Base-by-base conservation (phyloP, 1,140 invertebrate genomes). In the Lithobius niger region DNA sequence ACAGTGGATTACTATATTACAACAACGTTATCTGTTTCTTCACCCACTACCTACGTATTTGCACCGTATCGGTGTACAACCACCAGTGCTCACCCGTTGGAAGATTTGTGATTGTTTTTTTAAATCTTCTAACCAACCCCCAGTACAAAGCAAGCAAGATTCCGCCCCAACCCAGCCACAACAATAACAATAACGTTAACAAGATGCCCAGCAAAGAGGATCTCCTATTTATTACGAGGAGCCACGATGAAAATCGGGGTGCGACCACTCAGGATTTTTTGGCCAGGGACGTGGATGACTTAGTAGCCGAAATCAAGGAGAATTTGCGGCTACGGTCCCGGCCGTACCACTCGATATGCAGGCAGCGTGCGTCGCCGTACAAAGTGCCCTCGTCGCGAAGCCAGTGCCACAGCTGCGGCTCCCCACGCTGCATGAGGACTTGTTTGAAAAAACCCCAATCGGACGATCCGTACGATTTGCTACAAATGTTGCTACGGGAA, bases 281-380 rank as follows among this genome's bases (percentile, higher is more conserved):
- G 19, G 66, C 75, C 1, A 66, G 68, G 52, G 77, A 79, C 64
- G 76, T 83, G 49, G 82, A 83, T 60, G 74, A 80, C 21, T 70
- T 83, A 31, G 81, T 83, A 22, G 75, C 79, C 22, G 79, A 81
- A 66, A 82, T 83, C 48, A 82, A 82, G 62, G 77, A 82, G 62
- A 83, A 82, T 60, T 66, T 83, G 16, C 69, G 78, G n/a, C 64
- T 71, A 52, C 71, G 71, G 61, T 74, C 62, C 64, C 73, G 64
- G 67, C 73, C 58, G 68, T 69, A 58, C 66, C 70, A 36, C 66
- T 65, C 61, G 58, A 68, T 53, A 61, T 66, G 50, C 66, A 69
- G 61, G 64, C 68, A 65, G 70, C 59, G 80, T 27, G 72, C 76
- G n/a, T 78, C 78, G 42, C 80, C 81, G 0, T 82, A 82, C 62